Base-by-base conservation (phyloP, 2,797 vertebrate genomes). In the Aviceda cuculoides region DNA sequence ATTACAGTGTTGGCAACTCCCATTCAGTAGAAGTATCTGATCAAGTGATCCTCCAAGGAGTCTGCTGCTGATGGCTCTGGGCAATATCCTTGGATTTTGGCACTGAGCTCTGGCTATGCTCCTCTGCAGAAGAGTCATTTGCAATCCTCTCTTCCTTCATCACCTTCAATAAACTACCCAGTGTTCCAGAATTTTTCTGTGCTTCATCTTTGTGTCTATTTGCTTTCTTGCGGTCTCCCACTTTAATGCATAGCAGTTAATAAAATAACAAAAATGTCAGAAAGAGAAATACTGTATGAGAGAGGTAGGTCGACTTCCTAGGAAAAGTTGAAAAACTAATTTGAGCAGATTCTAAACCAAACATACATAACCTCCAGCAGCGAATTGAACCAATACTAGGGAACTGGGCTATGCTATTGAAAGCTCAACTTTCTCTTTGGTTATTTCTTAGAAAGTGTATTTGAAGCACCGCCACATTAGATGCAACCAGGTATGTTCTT, bases 231-330 rank as follows among this genome's bases (percentile, higher is more conserved):
- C 72, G 66, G 75, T 50, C 85, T 94, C 68, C 61, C 77, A 87
- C 46, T 88, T 71, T 33, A 79, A 72, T 71, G 49, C 62, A 3
- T 35, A 82, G 80, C 89, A 90, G 75, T 72, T 95, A 78, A 93
- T 93, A 95, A 93, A 95, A 73, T 84, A 93, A 75, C 82, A 70
- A 24, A 78, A 84, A 33, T 52, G 82, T 78, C 80, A 86, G 47
- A 21, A 87, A 90, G 82, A 95, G 89, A 95, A 94, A 94, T 75
- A 68, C 39, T 33, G 46, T n/a, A 65, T n/a, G 68, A 66, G 72
- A 80, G 75, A 28, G 35, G 61, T 81, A 90, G 86, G 80, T 81
- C 81, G 90, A 13, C 58, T 87, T 77, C 49, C 40, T 73, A 84
- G 50, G 55, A 79, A 28, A 90, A 90, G 44, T 4, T 82, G 44